These are phyloP conservation scores for Conomelus anceps DNA, from an alignment of 2,888 invertebrate genomes.

Conservation along the genomic window DNA sequence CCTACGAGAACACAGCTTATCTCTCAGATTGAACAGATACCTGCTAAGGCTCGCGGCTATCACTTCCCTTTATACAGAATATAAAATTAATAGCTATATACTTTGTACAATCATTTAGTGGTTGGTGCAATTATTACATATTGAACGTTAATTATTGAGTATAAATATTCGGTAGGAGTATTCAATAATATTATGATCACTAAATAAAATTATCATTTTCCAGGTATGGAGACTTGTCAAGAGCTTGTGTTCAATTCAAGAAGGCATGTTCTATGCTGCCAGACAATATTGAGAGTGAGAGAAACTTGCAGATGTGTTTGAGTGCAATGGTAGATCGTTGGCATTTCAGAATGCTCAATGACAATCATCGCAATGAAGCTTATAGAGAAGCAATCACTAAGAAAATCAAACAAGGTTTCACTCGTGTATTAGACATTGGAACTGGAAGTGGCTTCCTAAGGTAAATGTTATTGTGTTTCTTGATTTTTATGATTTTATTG, in stretches of 20 bases:
- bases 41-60: too few relatives aligned
- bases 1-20: too few relatives aligned
- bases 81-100: too few relatives aligned
- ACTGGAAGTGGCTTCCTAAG: slow-evolving; percentile 68
- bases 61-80: too few relatives aligned
- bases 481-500: not conserved
- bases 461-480: slow-evolving; percentile 34
- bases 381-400: slow-evolving; percentile 57
- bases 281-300: slow-evolving; percentile 52
- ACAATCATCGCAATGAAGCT: slow-evolving; percentile 57
- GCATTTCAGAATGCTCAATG: slow-evolving; percentile 81
- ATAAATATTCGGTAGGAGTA: not conserved
- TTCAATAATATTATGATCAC: not conserved
- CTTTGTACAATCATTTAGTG: too few relatives aligned
- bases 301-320: slow-evolving; percentile 60
- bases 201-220: not conserved
- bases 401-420: slow-evolving; percentile 46
- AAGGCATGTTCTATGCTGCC: slow-evolving; percentile 48
- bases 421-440: slow-evolving; percentile 65
- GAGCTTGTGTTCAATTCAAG: slow-evolving; percentile 53
- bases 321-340: slow-evolving; percentile 65
- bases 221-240: slow-evolving; percentile 39
- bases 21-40: too few relatives aligned
- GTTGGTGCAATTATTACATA: too few relatives aligned
- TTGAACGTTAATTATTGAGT: too few relatives aligned